A percentile compares a stretch with the other conserved stretches of the same genome.
phyloP scores from a whole-genome alignment of 1,140 invertebrate genomes.

The Pomacea maculata region DNA sequence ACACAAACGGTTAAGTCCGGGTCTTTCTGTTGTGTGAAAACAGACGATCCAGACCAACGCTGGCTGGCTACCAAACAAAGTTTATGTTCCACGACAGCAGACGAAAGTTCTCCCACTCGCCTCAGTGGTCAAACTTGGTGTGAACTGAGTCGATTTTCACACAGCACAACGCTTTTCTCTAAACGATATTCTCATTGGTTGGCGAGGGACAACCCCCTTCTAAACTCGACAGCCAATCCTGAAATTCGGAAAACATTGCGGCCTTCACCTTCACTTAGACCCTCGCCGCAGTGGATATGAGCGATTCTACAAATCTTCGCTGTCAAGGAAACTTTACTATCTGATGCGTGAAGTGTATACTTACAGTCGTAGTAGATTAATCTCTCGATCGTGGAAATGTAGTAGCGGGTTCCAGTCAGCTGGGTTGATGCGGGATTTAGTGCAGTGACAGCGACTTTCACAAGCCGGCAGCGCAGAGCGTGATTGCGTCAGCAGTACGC shows the following conservation, averaged over 20 bases:
- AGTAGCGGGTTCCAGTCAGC: background rate
- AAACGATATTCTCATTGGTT: constrained; percentile 4
- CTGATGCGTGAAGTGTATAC: constrained; percentile 1
- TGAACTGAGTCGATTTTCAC: constrained; percentile 1
- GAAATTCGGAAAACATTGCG: background rate
- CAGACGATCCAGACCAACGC: background rate
- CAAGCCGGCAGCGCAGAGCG: background rate
- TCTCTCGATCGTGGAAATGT: background rate
- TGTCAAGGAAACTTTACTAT: background rate
- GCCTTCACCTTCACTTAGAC: background rate
- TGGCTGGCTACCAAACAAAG: background rate
- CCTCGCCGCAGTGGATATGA: background rate
- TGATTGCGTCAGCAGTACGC: background rate
- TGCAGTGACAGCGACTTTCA: background rate
- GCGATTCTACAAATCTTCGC: background rate
- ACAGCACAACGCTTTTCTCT: background rate
- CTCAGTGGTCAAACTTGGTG: constrained; percentile 10
- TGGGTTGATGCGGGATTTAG: background rate
- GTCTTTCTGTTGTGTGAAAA: too few relatives aligned
- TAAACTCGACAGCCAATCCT: constrained; percentile 1
- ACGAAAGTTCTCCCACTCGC: background rate
- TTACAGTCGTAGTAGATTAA: constrained; percentile 1
- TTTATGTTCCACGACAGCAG: background rate
- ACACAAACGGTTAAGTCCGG: background rate
- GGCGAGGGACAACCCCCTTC: background rate